phyloP scores from a whole-genome alignment of 53 echinoderm and acorn worm genomes.

The Crossaster papposus region DNA sequence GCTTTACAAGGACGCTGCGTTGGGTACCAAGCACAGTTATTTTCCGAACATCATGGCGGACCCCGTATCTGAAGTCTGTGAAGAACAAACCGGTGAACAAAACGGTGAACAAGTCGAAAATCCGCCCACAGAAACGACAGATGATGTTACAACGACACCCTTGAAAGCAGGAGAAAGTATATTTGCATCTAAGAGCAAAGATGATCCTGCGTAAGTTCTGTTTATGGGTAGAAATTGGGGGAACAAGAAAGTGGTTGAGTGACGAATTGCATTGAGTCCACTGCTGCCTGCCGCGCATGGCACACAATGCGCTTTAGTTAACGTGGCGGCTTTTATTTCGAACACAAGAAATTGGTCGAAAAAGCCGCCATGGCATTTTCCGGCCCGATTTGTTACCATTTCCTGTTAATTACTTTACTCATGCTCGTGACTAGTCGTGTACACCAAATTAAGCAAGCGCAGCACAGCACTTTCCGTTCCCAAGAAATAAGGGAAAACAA shows the following conservation, averaged over 20 bases:
- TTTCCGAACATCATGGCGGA: constrained; percentile 52
- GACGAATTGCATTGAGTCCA: no score
- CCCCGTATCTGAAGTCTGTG: background rate
- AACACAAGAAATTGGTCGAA: no score
- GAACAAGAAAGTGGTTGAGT: background rate
- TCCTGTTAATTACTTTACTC: no score
- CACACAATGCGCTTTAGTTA: no score
- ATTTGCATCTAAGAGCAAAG: constrained; percentile 50
- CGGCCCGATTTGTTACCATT: no score
- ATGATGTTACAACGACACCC: background rate
- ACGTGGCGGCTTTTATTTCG: no score
- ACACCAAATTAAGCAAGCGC: no score
- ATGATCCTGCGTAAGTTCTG: constrained; percentile 54
- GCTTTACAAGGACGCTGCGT: background rate
- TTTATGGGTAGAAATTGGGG: background rate
- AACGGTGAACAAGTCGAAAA: constrained; percentile 36
- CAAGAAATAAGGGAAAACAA: no score
- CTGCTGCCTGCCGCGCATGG: no score
- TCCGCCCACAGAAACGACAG: background rate
- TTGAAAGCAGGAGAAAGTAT: constrained; percentile 46
- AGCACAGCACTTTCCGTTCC: no score
- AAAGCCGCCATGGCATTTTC: no score
- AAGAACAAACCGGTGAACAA: constrained; percentile 40
- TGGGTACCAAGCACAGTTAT: constrained; percentile 5
- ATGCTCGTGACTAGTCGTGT: no score